Percentiles rank a stretch among this genome's conserved stretches.
These are phyloP conservation scores for Sphyrna mokarran DNA, from an alignment of 2,113 vertebrate species.

Conservation along the genomic window DNA sequence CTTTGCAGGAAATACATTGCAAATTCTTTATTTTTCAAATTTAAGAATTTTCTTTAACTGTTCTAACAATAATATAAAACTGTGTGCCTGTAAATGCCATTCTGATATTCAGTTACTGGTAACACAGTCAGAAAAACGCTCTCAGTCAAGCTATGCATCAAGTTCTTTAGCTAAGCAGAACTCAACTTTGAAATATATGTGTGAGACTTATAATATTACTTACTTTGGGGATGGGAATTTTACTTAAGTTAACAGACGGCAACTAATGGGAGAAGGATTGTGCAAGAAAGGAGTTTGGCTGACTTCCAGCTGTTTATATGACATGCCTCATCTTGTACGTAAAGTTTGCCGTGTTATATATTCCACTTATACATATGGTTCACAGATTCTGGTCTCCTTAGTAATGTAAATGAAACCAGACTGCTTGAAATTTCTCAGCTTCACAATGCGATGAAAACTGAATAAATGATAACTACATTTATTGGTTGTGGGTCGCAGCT, in stretches of 20 bases:
- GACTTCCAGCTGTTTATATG: slow-evolving; percentile 27
- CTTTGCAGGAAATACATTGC: background rate
- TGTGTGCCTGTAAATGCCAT: background rate
- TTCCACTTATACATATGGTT: slow-evolving; percentile 32
- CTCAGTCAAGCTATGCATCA: background rate
- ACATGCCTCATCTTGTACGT: slow-evolving; percentile 17
- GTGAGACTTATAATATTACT: slow-evolving; percentile 15
- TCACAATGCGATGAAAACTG: slow-evolving; percentile 28
- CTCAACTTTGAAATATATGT: slow-evolving; percentile 17
- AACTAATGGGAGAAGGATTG: slow-evolving; percentile 32
- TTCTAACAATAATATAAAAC: background rate
- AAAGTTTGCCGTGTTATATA: slow-evolving; percentile 22
- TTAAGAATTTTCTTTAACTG: background rate
- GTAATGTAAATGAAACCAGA: slow-evolving; percentile 26
- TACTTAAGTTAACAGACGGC: slow-evolving; percentile 17
- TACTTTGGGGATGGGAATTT: slow-evolving; percentile 11
- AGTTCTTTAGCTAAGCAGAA: slow-evolving; percentile 26
- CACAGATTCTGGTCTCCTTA: slow-evolving; percentile 31
- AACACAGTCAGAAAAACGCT: background rate
- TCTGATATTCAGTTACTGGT: background rate
- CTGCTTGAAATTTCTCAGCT: slow-evolving; percentile 20
- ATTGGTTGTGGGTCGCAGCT: slow-evolving; percentile 31
- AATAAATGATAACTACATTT: slow-evolving; percentile 29
- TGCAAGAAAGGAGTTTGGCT: slow-evolving; percentile 18
- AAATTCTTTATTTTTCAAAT: background rate